Evolutionary conservation across 2,797 vertebrate genomes (phyloP), one percentile per base, ranked within the genome.

Genomic region (Ambastaia sidthimunki): DNA sequence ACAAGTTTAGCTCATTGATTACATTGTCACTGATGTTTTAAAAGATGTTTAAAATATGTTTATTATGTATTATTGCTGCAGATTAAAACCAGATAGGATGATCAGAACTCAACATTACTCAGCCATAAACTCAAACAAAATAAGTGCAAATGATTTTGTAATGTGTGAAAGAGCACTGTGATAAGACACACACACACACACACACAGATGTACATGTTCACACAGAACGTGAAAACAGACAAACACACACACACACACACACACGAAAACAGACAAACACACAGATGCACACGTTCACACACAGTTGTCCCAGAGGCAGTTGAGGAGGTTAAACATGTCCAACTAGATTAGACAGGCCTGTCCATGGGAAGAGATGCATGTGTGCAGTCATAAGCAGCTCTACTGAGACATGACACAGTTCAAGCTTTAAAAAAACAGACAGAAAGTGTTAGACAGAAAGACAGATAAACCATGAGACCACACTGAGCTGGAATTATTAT

Each of bases 351-450:
- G 88, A 86, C 37, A 28, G 77, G 74, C 12, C 55, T 54, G 81
- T 82, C 82, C 59, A 16, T 31, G 74, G 60, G 85, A 78, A 60
- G 37, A 28, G 28, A 28, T 28, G 28, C 28, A 28, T 28, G 28
- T 28, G 86, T 86, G 84, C 77, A 59, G 78, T 37, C 80, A 85
- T 89, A 89, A 91, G 87, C 80, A 85, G 91, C 86, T 91, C 88
- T 87, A 1, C 47, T 81, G 44, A 85, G 85, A 85, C 19, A 78
- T 12, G 28, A 28, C 2, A 28, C 48, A 67, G 71, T 77, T 80
- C 41, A 23, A 50, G 16, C 48, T 6, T 50, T 3, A 50, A 13
- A 50, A 3, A 50, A 13, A 50, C 13, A 50, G 13, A 50, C 13
- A 50, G 16, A 50, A 5, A 15, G 48, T 2, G 4, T 28, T 28